Evolutionary conservation across 2,888 invertebrate genomes (phyloP), one percentile per base, ranked within the genome.

Genomic region (Coenonympha arcania): DNA sequence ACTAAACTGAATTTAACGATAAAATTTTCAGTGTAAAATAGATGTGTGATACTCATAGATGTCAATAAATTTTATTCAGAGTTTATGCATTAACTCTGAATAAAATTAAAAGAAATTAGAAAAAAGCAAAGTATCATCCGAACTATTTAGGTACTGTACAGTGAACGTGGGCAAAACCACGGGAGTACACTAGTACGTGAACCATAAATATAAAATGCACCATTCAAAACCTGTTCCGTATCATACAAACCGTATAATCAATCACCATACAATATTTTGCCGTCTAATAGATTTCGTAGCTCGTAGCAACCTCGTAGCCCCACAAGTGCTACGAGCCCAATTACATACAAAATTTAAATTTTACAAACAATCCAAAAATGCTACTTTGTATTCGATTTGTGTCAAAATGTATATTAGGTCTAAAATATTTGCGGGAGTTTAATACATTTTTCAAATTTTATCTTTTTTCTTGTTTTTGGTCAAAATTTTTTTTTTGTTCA

Each of bases 291-390:
- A 36, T 58, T 65, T 68, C 77, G 76, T 77, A 77, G 76, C 74
- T 48, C 79, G 79, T 79, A 79, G 79, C 68, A 56, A 50, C 55
- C 57, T 69, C 78, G 79, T 78, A 78, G 77, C 71, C 59, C 53
- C 56, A 52, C 45, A 48, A 50, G 64, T 69, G 73, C 77, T 77
- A 77, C 76, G 77, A 68, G 58, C 54, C 56, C 60, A 58, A 63
- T 61, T 62, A 64, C 63, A 58, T 54, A 52, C 49, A 56, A 48
- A 45, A 50, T 54, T 52, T 53, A 46, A 41, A 50, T 57, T 54
- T 51, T 57, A 43, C 40, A 59, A 57, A 56, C 33, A 44, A 22
- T 9, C 34, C 24, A 24, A 44, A 44, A 44, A 44, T 34, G 13
- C 24, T 44, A 22, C 9, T 5, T 3, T 33, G 13, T 8, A 43